Evolutionary conservation across 2,888 invertebrate genomes (phyloP), one percentile per base, ranked within the genome.

Genomic region (Synergus japonicus): DNA sequence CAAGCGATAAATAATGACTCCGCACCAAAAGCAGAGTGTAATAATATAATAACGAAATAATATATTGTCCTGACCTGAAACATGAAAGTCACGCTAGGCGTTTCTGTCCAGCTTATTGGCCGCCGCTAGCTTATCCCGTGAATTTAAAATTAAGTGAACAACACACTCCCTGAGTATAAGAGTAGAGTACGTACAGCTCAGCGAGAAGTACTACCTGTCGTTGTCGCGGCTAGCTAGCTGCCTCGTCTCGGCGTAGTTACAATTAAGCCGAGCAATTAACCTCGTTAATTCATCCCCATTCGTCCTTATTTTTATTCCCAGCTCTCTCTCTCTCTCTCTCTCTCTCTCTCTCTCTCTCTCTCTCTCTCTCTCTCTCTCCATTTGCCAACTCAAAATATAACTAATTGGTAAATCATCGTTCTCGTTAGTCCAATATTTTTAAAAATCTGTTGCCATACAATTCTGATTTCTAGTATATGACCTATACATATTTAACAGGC

Each of bases 51-150:
- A 87, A 86, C 86, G 83, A 90, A 29, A 29, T 29, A 90, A 90
- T 90, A 90, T 91, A 91, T 89, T 87, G 90, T 90, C 85, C 83
- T 90, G 90, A 90, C 91, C 90, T 90, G 89, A 83, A 90, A 90
- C 86, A 86, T 87, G 86, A 84, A 85, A 90, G 91, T 91, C 91
- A 90, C 91, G 91, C 91, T 84, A 90, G 84, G 69, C 85, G 82
- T 85, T 86, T 87, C 82, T 86, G 85, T 88, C 86, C 87, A 84
- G 83, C 83, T 86, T 86, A 89, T 88, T 87, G 86, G 87, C 84
- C 87, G 86, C 84, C 85, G 86, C 84, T 18, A 18, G 64, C 73
- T 76, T 63, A 67, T 66, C 49, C 43, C 46, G 69, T 78, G 63
- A 66, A 67, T 29, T 63, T 63, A 77, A 77, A 78, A 79, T 79